These are phyloP conservation scores for Leucoraja erinaceus DNA, from an alignment of 2,113 vertebrate genomes.

Conservation along the genomic window DNA sequence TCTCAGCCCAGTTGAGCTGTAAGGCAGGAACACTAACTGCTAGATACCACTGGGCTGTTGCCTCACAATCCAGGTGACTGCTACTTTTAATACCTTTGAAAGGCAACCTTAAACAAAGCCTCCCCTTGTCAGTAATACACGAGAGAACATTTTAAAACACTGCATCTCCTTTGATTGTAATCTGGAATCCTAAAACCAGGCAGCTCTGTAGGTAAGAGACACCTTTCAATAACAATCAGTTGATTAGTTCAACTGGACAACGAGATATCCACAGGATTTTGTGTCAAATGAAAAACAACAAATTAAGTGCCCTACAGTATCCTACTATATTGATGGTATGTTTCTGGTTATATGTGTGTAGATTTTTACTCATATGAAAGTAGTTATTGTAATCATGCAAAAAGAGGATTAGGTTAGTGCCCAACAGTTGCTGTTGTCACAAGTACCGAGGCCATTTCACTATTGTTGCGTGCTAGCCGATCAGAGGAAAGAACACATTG, in stretches of 20 bases:
- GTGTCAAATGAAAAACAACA: slow-evolving; percentile 7
- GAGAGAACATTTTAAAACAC: background rate
- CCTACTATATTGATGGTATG: background rate
- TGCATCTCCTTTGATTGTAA: background rate
- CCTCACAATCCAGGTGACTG: background rate
- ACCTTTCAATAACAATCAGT: background rate
- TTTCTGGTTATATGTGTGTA: background rate
- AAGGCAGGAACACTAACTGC: no score
- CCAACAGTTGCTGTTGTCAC: slow-evolving; percentile 4
- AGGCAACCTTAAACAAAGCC: background rate
- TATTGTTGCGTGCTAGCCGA: no score
- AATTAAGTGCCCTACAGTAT: background rate
- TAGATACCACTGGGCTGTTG: no score
- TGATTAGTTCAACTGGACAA: background rate
- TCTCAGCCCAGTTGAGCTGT: no score
- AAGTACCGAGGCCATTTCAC: slow-evolving; percentile 3
- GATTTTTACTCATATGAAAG: slow-evolving; percentile 21
- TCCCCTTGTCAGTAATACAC: background rate
- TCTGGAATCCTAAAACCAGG: background rate
- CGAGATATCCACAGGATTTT: slow-evolving; percentile 10
- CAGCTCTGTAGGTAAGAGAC: background rate
- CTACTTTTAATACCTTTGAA: background rate
- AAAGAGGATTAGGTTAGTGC: background rate
- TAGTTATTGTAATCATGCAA: slow-evolving; percentile 25
- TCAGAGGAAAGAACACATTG: no score